Evolutionary conservation across 2,113 vertebrate genomes (phyloP).

Genomic region (Passerina amoena): DNA sequence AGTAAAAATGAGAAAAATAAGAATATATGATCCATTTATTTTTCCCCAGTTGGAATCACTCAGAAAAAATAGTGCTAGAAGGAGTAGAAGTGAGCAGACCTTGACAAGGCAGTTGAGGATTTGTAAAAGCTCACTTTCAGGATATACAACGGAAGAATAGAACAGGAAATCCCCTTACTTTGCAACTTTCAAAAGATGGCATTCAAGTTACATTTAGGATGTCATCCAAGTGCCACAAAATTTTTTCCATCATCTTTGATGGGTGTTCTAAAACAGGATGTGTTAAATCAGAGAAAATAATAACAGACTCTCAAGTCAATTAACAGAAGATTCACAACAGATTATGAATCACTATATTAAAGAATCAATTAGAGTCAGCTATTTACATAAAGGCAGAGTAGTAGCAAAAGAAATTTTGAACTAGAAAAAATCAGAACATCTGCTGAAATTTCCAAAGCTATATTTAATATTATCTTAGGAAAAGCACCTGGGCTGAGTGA

Average conservation of each 20-base stretch:
- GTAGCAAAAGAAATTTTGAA: background rate
- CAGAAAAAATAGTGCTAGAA: background rate
- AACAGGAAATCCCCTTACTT: constrained; percentile 38
- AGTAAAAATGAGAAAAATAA: background rate
- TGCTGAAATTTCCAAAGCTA: constrained; percentile 40
- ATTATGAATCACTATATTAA: constrained; percentile 7
- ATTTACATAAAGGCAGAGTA: constrained; percentile 23
- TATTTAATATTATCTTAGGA: constrained; percentile 45
- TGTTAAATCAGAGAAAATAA: constrained; percentile 26
- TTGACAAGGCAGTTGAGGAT: background rate
- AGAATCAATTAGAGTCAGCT: constrained; percentile 2
- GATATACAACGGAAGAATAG: background rate
- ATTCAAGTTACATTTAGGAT: constrained; percentile 21
- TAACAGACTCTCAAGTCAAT: background rate
- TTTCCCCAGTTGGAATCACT: background rate
- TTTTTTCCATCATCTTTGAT: background rate
- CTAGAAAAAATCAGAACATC: constrained; percentile 27
- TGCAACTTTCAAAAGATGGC: background rate
- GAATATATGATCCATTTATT: background rate
- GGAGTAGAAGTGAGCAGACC: background rate
- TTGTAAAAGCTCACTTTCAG: background rate
- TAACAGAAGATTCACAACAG: constrained; percentile 18
- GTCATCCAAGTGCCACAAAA: constrained; percentile 7
- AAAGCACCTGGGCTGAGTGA: constrained; percentile 41
- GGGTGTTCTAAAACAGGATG: constrained; percentile 44